Conservation (phyloP, 1,140 invertebrate species). For the Charaxes varanes region DNA sequence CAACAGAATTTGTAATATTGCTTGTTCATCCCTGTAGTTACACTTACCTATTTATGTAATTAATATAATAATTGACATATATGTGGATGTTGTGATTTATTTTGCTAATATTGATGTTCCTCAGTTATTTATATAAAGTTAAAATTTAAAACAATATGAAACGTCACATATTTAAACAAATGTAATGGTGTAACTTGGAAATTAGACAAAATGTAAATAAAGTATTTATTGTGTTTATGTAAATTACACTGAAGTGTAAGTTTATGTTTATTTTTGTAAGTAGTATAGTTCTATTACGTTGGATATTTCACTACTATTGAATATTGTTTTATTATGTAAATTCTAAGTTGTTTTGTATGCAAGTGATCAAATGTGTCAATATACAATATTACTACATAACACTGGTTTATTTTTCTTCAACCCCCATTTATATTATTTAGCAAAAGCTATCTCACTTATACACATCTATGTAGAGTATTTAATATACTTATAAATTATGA, state of each 20-base stretch:
- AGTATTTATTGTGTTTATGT: conserved; percentile 57
- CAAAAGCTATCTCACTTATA: background rate
- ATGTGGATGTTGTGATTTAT: conserved; percentile 35
- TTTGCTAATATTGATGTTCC: conserved; percentile 40
- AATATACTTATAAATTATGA: background rate
- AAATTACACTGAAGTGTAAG: conserved; percentile 41
- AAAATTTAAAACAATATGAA: conserved; percentile 13
- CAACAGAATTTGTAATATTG: conserved; percentile 24
- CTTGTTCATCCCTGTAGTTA: conserved; percentile 25
- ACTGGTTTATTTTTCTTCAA: conserved; percentile 38
- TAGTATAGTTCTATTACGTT: conserved; percentile 60
- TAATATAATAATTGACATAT: conserved; percentile 32
- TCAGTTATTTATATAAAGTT: conserved; percentile 27
- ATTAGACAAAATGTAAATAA: conserved; percentile 57
- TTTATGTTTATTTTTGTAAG: conserved; percentile 56
- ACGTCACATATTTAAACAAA: conserved; percentile 5
- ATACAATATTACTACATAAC: conserved; percentile 62
- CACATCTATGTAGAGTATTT: background rate
- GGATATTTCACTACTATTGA: conserved; percentile 58
- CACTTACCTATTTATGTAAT: conserved; percentile 29
- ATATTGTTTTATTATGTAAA: conserved; percentile 67
- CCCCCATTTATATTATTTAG: background rate
- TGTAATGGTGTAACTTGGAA: conserved; percentile 8
- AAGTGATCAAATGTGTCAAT: conserved; percentile 68
- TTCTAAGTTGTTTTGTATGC: conserved; percentile 69